phyloP scores from a whole-genome alignment of 53 echinoderm and acorn worm species.

The Echinometra lucunter region DNA sequence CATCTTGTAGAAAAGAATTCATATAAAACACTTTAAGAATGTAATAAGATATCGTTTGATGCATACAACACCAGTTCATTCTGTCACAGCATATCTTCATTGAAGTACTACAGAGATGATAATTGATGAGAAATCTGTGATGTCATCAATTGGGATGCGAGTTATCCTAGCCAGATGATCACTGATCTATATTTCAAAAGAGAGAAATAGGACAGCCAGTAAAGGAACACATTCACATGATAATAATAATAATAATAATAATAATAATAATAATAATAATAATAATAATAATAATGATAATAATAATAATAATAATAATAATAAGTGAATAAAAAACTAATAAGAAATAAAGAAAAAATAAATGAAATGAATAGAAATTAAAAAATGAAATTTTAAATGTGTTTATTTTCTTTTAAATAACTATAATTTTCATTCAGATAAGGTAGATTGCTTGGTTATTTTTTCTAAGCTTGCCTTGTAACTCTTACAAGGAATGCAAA shows the following conservation, averaged over 20 bases:
- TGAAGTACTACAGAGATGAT: conserved; percentile 50
- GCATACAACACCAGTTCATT: background rate
- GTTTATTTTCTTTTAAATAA: too few relatives aligned
- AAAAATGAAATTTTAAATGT: too few relatives aligned
- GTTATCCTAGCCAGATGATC: conserved; percentile 81
- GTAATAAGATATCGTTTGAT: background rate
- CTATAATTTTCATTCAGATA: too few relatives aligned
- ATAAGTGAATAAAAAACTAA: too few relatives aligned
- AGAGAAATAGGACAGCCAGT: background rate
- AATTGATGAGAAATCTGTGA: conserved; percentile 78
- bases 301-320: too few relatives aligned
- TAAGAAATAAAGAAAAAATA: background rate
- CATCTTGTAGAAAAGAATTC: background rate
- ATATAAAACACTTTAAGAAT: background rate
- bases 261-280: too few relatives aligned
- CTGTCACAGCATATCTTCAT: background rate
- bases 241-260: too few relatives aligned
- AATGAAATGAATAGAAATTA: background rate
- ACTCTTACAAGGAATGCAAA: too few relatives aligned
- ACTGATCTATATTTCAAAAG: conserved; percentile 69
- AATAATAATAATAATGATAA: too few relatives aligned
- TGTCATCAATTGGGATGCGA: conserved; percentile 79
- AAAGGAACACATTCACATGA: too few relatives aligned
- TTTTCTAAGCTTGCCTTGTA: too few relatives aligned
- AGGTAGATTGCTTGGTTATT: too few relatives aligned